Evolutionary conservation across 2,888 invertebrate genomes (phyloP).

Genomic region (Baccha elongata): DNA sequence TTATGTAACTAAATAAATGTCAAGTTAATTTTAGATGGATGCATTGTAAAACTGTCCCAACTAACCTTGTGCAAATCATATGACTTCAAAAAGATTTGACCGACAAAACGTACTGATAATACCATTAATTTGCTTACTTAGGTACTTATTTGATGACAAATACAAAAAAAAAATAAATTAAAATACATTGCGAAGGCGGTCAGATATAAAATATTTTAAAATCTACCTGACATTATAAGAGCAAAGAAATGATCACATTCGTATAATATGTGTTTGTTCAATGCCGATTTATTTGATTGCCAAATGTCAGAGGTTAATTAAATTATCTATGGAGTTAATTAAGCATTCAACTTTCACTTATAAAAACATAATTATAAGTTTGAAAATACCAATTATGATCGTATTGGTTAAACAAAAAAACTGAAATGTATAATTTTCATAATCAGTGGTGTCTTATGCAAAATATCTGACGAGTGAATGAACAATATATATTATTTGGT

Average conservation of each 20-base stretch:
- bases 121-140: neutral
- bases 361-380: neutral
- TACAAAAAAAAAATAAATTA: neutral
- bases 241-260: neutral
- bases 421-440: too few relatives aligned
- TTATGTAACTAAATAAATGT: too few relatives aligned
- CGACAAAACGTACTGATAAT: neutral
- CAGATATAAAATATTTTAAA: neutral
- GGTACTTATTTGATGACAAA: constrained; percentile 1
- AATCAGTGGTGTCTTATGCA: too few relatives aligned
- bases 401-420: too few relatives aligned
- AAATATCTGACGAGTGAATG: too few relatives aligned
- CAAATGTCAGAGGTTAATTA: constrained; percentile 18
- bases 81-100: neutral
- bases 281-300: neutral
- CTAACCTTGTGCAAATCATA: neutral
- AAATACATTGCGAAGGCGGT: constrained; percentile 1
- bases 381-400: neutral
- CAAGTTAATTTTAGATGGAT: too few relatives aligned
- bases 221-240: neutral
- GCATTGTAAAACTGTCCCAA: too few relatives aligned
- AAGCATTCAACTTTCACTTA: constrained; percentile 15
- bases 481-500: too few relatives aligned
- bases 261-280: neutral
- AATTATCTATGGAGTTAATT: constrained; percentile 2